Conservation (phyloP, 2,113 vertebrate species). For the Martes martes region DNA sequence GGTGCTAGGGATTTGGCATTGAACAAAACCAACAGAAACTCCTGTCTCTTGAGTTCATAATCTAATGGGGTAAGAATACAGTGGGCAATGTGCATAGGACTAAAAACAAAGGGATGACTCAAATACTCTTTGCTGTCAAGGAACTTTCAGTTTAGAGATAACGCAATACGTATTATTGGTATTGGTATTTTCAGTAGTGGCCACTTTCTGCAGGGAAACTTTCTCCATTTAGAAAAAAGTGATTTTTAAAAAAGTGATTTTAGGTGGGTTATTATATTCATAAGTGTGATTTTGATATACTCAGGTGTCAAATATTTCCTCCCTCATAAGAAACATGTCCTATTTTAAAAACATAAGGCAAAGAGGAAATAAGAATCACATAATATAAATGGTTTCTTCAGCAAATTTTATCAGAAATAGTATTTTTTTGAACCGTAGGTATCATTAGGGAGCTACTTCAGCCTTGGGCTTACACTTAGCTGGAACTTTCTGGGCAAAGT, state of each 20-base stretch:
- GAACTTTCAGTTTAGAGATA: neutral
- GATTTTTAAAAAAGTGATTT: neutral
- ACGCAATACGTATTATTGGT: neutral
- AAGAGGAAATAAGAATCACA: neutral
- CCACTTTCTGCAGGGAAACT: neutral
- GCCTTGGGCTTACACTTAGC: neutral
- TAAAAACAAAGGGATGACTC: neutral
- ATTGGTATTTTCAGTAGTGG: neutral
- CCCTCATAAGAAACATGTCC: neutral
- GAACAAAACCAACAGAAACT: neutral
- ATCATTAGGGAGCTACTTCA: neutral
- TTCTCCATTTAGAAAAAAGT: neutral
- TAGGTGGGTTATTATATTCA: neutral
- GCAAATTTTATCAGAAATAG: neutral
- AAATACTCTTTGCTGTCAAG: neutral
- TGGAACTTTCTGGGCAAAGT: neutral
- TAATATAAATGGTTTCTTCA: neutral
- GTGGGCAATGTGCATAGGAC: neutral
- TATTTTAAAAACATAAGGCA: neutral
- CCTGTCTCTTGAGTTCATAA: neutral
- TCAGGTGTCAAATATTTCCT: neutral
- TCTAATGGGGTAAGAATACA: neutral
- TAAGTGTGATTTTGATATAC: neutral
- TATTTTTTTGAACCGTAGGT: neutral
- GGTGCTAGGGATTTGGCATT: neutral